Evolutionary conservation across 2,888 invertebrate species (phyloP), one percentile per base, ranked within the genome.

Genomic region (Sericinus montela): DNA sequence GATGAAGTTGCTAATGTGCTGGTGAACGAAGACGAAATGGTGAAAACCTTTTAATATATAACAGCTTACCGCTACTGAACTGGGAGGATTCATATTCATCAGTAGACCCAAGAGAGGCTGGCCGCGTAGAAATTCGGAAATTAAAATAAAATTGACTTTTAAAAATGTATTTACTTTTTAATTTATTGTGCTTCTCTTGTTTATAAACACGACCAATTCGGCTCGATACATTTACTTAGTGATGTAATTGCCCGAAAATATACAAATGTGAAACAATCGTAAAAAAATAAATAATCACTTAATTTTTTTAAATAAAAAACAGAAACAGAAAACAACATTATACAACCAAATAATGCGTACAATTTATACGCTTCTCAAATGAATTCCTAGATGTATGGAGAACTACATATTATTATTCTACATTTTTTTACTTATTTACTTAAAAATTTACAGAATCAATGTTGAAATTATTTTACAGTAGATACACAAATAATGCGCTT

Each of bases 181-280:
- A 82, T 82, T 86, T 87, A 86, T 86, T 86, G 85, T 87, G 87
- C 87, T 86, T 69, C 67, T 84, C 82, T 80, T 83, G 82, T 79
- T 84, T 71, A 81, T 78, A 80, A 78, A 80, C 65, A 56, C 74
- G 78, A 79, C 80, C 49, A 32, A 64, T 55, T 56, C 45, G 53
- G 75, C 62, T 78, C 79, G 62, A 72, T 72, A 67, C 68, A 72
- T 75, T 78, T 77, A 70, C 81, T 71, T 75, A 68, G 76, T 79
- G 77, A 76, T 69, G 70, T 65, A 70, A 74, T 19, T 62, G 65
- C 69, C 69, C 58, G 63, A 65, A 69, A 74, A 63, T 72, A 71
- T 77, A 75, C 71, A 76, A 75, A 74, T 45, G 58, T 64, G 59
- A 75, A 78, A 78, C 72, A 74, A 73, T 69, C 59, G 59, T 63